Evolutionary conservation across 2,113 vertebrate species (phyloP).

Genomic region (Scolopax mira): DNA sequence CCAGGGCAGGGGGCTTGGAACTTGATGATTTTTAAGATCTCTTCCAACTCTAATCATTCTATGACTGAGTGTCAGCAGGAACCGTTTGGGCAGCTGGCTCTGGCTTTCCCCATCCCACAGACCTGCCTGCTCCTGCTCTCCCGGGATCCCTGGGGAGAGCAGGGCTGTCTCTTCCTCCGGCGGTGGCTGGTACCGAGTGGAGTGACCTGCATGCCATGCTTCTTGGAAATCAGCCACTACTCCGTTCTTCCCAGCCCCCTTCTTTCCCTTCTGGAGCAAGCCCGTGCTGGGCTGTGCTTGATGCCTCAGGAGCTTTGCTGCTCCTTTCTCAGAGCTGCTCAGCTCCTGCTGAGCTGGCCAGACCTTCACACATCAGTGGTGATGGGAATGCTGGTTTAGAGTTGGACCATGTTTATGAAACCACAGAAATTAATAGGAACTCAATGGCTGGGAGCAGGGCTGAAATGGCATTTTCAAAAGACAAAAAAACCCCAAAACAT

Average conservation of each 20-base stretch:
- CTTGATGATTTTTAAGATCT: too few relatives aligned
- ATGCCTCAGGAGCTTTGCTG: slow-evolving; percentile 7
- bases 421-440: slow-evolving; percentile 1
- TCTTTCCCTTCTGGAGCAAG: background rate
- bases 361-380: background rate
- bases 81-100: background rate
- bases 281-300: slow-evolving; percentile 37
- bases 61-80: background rate
- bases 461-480: background rate
- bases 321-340: background rate
- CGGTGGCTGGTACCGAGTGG: slow-evolving; percentile 19
- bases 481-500: background rate
- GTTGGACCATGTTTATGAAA: background rate
- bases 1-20: too few relatives aligned
- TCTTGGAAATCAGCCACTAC: background rate
- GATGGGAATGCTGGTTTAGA: background rate
- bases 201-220: slow-evolving; percentile 19
- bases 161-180: background rate
- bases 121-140: background rate
- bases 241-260: background rate
- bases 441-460: background rate
- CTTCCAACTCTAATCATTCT: too few relatives aligned
- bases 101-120: background rate
- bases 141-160: background rate
- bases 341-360: slow-evolving; percentile 14